Evolutionary conservation across 2,113 vertebrate genomes (phyloP).

Genomic region (Megaceryle torquata): DNA sequence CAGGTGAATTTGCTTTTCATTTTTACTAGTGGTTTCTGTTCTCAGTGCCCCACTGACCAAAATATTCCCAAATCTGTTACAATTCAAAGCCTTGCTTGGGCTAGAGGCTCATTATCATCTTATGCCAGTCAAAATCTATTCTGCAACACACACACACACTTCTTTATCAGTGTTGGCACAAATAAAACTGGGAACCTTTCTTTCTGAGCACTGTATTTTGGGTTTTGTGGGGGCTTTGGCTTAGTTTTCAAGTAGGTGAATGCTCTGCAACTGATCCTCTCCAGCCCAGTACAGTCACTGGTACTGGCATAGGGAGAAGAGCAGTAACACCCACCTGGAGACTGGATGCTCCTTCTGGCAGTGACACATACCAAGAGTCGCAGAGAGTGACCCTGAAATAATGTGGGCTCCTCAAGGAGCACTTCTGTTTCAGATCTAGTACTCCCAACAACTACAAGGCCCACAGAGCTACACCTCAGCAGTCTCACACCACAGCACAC

Average conservation of each 20-base stretch:
- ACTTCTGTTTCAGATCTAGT: not conserved
- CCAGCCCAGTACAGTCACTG: not conserved
- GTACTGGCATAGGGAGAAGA: not conserved
- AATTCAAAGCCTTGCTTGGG: not conserved
- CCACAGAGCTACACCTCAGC: not conserved
- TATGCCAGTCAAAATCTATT: not conserved
- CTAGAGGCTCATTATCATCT: not conserved
- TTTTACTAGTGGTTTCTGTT: not conserved
- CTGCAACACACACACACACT: not conserved
- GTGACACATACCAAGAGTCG: not conserved
- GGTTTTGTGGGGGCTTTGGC: not conserved
- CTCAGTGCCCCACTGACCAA: not conserved
- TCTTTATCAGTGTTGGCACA: not conserved
- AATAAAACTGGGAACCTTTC: not conserved
- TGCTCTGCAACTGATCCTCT: not conserved
- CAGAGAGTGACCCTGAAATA: not conserved
- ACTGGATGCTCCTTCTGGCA: not conserved
- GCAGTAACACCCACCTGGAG: not conserved
- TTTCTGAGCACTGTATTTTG: not conserved
- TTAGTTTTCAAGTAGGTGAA: not conserved
- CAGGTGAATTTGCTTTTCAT: not conserved
- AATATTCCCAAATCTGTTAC: not conserved
- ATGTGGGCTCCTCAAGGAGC: rapidly evolving
- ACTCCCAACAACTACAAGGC: not conserved
- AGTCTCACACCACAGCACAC: not conserved